These are phyloP conservation scores for Oligia latruncula DNA, from an alignment of 2,888 invertebrate genomes.

Conservation along the genomic window DNA sequence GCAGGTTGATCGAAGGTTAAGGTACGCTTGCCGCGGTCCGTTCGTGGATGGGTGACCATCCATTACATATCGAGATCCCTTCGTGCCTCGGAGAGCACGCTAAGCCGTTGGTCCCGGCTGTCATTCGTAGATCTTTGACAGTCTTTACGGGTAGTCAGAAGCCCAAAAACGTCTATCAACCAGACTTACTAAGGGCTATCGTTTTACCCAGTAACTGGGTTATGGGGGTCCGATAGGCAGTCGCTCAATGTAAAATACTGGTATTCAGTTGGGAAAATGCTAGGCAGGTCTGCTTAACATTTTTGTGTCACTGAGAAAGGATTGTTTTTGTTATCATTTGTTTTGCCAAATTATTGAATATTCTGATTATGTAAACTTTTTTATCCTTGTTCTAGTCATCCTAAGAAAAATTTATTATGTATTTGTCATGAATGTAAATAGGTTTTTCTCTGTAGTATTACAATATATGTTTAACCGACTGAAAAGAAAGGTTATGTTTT, in stretches of 20 bases:
- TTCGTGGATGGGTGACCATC: not conserved
- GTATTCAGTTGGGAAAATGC: not conserved
- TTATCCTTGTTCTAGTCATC: not conserved
- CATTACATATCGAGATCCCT: not conserved
- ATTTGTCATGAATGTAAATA: not conserved
- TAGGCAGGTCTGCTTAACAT: not conserved
- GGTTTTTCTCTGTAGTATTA: not conserved
- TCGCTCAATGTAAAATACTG: not conserved
- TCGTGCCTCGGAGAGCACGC: not conserved
- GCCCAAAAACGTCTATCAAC: not conserved
- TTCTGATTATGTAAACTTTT: not conserved
- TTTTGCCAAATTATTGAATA: not conserved
- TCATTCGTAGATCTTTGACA: not conserved
- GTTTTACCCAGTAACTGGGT: not conserved
- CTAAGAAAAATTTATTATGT: not conserved
- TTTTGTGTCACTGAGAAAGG: not conserved
- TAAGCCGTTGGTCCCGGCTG: not conserved
- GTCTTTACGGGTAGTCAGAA: not conserved
- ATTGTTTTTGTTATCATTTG: not conserved
- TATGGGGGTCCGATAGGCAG: not conserved
- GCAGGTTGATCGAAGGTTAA: not conserved
- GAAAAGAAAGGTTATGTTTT: not conserved
- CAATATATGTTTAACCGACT: not conserved
- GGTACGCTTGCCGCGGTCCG: not conserved
- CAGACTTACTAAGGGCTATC: not conserved